A percentile compares a stretch with the other conserved stretches of the same genome.
Conservation (phyloP, 2,113 vertebrate genomes). For the Salvelinus namaycush region DNA sequence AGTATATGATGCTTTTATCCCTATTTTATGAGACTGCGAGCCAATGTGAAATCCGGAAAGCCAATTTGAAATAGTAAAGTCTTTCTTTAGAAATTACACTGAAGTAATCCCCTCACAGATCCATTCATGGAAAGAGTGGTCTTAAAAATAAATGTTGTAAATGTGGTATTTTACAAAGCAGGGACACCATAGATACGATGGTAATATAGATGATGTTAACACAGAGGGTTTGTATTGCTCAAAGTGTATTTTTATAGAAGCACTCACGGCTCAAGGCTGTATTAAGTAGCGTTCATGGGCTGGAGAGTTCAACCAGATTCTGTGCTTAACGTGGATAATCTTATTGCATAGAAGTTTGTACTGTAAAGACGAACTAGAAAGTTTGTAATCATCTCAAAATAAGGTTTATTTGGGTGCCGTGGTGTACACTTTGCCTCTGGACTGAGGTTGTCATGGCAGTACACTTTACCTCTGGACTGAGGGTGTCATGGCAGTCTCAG, state of each 20-base stretch:
- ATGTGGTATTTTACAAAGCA: conserved; percentile 10
- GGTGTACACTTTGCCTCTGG: background rate
- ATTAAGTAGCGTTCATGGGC: background rate
- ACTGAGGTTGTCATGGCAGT: background rate
- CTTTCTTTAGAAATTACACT: conserved; percentile 19
- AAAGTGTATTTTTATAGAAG: background rate
- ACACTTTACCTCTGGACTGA: too few relatives aligned
- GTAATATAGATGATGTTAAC: background rate
- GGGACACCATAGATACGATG: conserved; percentile 5
- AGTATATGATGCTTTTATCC: conserved; percentile 7
- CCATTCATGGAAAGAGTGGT: conserved; percentile 1
- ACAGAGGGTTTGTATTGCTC: background rate
- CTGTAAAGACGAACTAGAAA: background rate
- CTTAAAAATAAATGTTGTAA: conserved; percentile 22
- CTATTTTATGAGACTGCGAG: conserved; percentile 1
- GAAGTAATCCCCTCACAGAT: conserved; percentile 15
- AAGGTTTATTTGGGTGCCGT: background rate
- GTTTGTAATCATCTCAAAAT: background rate
- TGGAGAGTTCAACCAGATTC: background rate
- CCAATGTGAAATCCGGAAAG: conserved; percentile 7
- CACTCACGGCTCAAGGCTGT: background rate
- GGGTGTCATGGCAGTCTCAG: background rate
- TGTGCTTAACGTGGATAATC: background rate
- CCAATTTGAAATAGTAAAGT: conserved; percentile 13
- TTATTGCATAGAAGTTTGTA: background rate